phyloP scores from a whole-genome alignment of 1,140 invertebrate genomes.

The Saxidomus purpurata region DNA sequence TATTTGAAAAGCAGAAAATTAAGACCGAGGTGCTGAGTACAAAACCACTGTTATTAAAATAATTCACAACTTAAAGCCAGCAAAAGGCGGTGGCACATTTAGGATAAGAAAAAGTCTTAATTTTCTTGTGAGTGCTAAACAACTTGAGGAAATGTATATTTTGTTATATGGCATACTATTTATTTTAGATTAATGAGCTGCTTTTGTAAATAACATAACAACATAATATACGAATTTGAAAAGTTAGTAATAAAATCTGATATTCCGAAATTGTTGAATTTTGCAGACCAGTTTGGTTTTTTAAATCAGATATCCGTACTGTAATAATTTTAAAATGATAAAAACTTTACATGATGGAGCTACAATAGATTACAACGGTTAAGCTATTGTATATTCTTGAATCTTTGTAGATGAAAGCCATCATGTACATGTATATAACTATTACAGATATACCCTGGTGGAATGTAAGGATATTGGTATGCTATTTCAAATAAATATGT shows the following conservation, averaged over 20 bases:
- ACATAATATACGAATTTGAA: not conserved
- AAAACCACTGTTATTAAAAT: slow-evolving; percentile 42
- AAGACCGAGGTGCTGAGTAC: slow-evolving; percentile 43
- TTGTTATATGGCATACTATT: not conserved
- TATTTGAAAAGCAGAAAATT: not conserved
- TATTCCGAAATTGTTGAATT: too few relatives aligned
- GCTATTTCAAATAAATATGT: not conserved
- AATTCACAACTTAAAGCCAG: slow-evolving; percentile 26
- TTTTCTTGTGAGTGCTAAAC: too few relatives aligned
- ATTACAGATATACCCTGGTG: not conserved
- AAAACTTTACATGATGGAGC: too few relatives aligned
- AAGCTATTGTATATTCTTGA: too few relatives aligned
- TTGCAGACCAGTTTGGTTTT: not conserved
- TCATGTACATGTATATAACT: slow-evolving; percentile 14
- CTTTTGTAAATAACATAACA: not conserved
- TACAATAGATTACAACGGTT: too few relatives aligned
- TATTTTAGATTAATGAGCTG: not conserved
- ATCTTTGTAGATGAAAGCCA: not conserved
- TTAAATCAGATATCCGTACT: not conserved
- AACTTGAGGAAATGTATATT: not conserved
- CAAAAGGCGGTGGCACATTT: slow-evolving; percentile 35
- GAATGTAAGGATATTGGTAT: not conserved
- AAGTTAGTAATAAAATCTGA: too few relatives aligned
- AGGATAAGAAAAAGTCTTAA: slow-evolving; percentile 36
- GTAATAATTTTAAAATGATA: not conserved